Conservation (phyloP, 2,888 invertebrate species). For the Capitulum mitella region DNA sequence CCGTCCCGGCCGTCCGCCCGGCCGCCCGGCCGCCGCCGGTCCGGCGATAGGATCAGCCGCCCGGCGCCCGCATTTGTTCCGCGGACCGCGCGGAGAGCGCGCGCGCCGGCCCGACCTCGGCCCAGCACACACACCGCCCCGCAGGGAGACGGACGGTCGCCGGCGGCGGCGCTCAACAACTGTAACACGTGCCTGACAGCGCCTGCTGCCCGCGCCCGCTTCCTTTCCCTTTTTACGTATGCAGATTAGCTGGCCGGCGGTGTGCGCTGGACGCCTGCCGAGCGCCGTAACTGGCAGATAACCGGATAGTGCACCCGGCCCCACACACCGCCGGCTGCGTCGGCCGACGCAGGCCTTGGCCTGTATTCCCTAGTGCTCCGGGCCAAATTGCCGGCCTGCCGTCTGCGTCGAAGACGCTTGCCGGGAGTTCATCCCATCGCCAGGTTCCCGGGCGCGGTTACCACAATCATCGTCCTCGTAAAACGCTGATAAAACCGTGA, state of each 20-base stretch:
- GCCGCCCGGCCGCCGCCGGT: no score
- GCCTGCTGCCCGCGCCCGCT: not conserved
- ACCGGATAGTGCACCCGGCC: not conserved
- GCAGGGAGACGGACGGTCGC: no score
- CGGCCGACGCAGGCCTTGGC: not conserved
- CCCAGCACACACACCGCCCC: not conserved
- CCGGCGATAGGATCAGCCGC: no score
- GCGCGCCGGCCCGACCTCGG: not conserved
- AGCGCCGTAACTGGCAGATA: not conserved
- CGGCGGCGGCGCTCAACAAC: not conserved
- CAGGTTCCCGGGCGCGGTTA: not conserved
- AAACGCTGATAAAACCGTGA: not conserved
- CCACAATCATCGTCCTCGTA: not conserved
- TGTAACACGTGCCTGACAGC: not conserved
- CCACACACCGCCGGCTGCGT: no score
- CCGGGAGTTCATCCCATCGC: no score
- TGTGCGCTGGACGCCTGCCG: not conserved
- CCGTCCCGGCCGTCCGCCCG: no score
- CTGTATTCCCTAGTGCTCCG: not conserved
- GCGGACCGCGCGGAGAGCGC: not conserved
- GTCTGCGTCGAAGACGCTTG: no score
- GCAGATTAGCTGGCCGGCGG: not conserved
- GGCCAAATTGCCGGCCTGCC: no score
- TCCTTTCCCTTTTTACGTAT: slow-evolving; percentile 8
- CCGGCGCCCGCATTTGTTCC: no score